phyloP scores from a whole-genome alignment of 1,140 invertebrate species.

The Lepidurus apus region DNA sequence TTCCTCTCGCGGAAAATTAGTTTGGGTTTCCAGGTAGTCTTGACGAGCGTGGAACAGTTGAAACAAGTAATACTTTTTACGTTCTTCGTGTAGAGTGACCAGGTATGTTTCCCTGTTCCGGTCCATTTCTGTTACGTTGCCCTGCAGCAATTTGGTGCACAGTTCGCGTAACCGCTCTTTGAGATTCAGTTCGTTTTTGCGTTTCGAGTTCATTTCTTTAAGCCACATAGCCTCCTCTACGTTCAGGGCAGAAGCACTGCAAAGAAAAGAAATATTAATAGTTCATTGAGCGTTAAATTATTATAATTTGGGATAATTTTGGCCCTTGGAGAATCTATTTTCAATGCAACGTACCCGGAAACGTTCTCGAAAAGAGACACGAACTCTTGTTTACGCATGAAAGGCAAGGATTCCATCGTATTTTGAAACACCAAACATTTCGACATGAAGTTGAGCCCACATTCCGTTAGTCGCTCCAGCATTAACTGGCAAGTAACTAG shows the following conservation, averaged over 20 bases:
- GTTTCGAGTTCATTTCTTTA: background rate
- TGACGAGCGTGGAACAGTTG: background rate
- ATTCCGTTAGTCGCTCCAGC: background rate
- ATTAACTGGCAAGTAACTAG: background rate
- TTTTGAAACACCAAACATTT: constrained; percentile 1
- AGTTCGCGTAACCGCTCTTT: background rate
- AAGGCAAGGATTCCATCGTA: background rate
- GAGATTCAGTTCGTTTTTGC: background rate
- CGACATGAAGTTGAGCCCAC: background rate
- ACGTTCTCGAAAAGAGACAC: background rate
- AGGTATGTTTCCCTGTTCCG: background rate
- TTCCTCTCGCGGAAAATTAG: background rate
- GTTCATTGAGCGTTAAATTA: too few relatives aligned
- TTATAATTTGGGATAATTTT: too few relatives aligned
- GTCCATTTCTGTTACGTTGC: background rate
- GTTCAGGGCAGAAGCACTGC: background rate
- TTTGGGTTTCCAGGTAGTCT: background rate
- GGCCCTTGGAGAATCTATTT: background rate
- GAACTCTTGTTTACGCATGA: background rate
- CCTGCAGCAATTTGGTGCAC: background rate
- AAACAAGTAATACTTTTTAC: background rate
- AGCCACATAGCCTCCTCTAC: background rate
- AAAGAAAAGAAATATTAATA: background rate
- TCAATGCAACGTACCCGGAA: background rate
- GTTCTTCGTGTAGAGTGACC: background rate